Conservation (phyloP, 2,888 invertebrate genomes). For the Branchellion lobata region DNA sequence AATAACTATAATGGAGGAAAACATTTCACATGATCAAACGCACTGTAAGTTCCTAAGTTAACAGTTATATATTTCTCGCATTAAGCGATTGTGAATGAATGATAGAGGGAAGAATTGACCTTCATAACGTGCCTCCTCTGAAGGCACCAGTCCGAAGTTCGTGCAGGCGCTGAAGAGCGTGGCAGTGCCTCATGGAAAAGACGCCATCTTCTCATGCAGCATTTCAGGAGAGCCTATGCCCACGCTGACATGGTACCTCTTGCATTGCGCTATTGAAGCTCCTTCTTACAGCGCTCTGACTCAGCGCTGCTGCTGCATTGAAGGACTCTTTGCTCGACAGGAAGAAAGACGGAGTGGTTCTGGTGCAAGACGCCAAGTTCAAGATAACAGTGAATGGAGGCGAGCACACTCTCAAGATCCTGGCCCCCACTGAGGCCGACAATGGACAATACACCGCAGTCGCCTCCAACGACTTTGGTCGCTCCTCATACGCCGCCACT, state of each 20-base stretch:
- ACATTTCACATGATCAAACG: too few species aligned
- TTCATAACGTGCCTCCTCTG: too few species aligned
- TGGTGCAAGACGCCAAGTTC: neutral
- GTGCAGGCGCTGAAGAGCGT: conserved; percentile 28
- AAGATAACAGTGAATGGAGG: neutral
- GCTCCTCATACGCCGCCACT: conserved; percentile 17
- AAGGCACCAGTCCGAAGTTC: conserved; percentile 30
- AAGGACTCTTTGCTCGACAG: too few species aligned
- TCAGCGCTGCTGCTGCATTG: too few species aligned
- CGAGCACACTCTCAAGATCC: neutral
- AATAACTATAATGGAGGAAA: too few species aligned
- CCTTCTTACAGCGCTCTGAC: too few species aligned
- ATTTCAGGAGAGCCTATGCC: conserved; percentile 16
- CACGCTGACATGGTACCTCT: conserved; percentile 20
- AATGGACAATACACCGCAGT: conserved; percentile 17
- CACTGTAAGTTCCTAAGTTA: too few species aligned
- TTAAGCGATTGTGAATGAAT: too few species aligned
- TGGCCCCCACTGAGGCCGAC: conserved; percentile 16
- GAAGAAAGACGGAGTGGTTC: conserved; percentile 6
- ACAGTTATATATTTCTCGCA: too few species aligned
- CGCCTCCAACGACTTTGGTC: conserved; percentile 18
- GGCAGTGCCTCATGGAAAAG: neutral
- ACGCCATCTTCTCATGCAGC: conserved; percentile 29
- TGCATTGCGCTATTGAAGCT: neutral
- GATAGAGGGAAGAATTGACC: too few species aligned